Base-by-base conservation (phyloP, 2,113 vertebrate species). In the Malaclemys terrapin region DNA sequence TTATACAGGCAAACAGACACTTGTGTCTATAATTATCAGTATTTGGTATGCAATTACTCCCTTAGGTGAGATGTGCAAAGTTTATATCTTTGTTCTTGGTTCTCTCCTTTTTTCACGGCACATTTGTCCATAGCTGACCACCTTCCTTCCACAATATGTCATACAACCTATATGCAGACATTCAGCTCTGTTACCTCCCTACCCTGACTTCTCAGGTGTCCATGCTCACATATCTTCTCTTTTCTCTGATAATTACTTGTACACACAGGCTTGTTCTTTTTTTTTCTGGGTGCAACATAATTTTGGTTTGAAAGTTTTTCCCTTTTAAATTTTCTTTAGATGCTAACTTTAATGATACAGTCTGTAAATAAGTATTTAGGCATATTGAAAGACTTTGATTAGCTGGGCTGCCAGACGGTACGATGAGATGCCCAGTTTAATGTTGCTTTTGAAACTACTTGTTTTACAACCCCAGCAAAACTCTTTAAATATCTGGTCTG, bases 361-460 rank as follows among this genome's bases (percentile, higher is more conserved):
- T 27, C 80, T 25, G n/a, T 56, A 72, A 52, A 2, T 1, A 42
- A 12, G 29, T 20, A 11, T 50, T 82, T 24, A 49, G 20, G 10
- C 4, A 0, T 29, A 3, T 27, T 24, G 24, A 42, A 49, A 22
- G 35, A 59, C 31, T 49, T 22, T 8, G 5, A 29, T 49, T 35
- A 80, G 45, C 75, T 87, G n/a, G 42, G 0, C 29, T 47, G 24
- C 47, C 75, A 20, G 12, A 49, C 14, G 80, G 4, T 12, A 2
- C 1, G 38, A 80, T 3, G 50, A 45, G 4, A 82, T 49, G 65
- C 4, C 17, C 22, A 75, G n/a, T 75, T 42, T 42, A 75, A 75
- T 38, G 69, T 75, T 65, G 62, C 31, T n/a, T 65, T 65, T 65
- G 31, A n/a, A 65, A 65, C 19, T 69, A n/a, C 31, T 69, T 65